Evolutionary conservation across 1,140 invertebrate genomes (phyloP), one percentile per base, ranked within the genome.

Genomic region (Wasmannia auropunctata): DNA sequence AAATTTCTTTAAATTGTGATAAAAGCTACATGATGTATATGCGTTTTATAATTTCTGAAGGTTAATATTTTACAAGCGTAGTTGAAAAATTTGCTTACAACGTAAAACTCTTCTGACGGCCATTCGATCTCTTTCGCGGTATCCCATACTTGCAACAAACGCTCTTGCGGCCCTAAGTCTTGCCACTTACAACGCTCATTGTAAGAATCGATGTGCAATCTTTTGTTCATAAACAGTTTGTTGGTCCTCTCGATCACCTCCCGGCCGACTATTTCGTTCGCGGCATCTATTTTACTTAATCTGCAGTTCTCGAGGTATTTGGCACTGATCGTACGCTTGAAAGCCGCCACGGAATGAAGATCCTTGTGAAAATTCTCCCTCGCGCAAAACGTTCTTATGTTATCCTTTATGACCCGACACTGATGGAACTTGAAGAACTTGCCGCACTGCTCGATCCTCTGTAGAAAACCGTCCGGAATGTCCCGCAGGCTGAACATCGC

Each of bases 401-500:
- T 97, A 65, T 96, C 94, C 84, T 96, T 93, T 56, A 98, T 97
- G 0, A 96, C 96, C 85, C 95, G 91, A 76, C 96, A 96, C 91
- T 98, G 97, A 62, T 95, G 93, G 49, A 96, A 95, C 91, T 96
- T 96, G 89, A 97, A 98, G 90, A 96, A 96, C 34, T 95, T 91
- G 1, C 96, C 95, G 91, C 97, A 97, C 1, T 96, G 92, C 22
- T 96, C 94, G 28, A 98, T 95, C 93, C 97, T 96, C n/a, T 96
- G 91, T 1, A 98, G 86, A 92, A 98, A 98, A 60, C 92, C 91
- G 1, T 95, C 87, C 16, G 97, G 97, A 62, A 98, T 96, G 74
- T 96, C 94, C 4, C 96, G 91, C 54, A 96, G 91, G 4, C 94
- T 91, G 93, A 98, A 98, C 91, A 98, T 93, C 0, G 96, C 95